Evolutionary conservation across 2,113 vertebrate genomes (phyloP).

Genomic region (Tachysurus vachellii): DNA sequence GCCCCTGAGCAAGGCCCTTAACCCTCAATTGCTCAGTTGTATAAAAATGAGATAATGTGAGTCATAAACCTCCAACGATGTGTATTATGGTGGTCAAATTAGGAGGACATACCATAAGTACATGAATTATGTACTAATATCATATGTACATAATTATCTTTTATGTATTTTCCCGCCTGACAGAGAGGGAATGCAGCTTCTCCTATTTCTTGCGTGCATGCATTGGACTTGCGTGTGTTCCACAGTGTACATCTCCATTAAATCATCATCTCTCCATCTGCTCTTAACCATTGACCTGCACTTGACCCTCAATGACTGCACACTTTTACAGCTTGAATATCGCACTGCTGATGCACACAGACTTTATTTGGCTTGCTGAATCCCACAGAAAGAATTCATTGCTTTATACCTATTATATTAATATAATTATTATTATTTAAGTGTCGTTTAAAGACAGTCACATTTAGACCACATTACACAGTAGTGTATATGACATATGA

Average conservation of each 20-base stretch:
- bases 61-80: neutral
- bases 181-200: slow-evolving; percentile 3
- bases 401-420: neutral
- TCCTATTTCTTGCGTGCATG: slow-evolving; percentile 1
- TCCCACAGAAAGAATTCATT: neutral
- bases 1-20: too few species aligned
- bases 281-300: neutral
- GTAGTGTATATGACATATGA: neutral
- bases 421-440: neutral
- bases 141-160: too few species aligned
- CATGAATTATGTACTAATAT: neutral
- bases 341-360: neutral
- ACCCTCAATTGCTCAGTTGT: too few species aligned
- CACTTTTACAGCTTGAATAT: neutral
- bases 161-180: neutral
- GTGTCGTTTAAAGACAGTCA: neutral
- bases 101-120: neutral
- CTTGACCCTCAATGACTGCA: slow-evolving; percentile 8
- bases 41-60: too few species aligned
- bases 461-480: neutral
- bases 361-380: neutral
- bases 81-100: neutral
- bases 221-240: neutral
- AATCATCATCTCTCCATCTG: slow-evolving; percentile 19
- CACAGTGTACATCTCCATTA: neutral